Percentiles rank a stretch among this genome's conserved stretches.
These are phyloP conservation scores for Cydia amplana DNA, from an alignment of 1,140 invertebrate genomes.

Conservation along the genomic window DNA sequence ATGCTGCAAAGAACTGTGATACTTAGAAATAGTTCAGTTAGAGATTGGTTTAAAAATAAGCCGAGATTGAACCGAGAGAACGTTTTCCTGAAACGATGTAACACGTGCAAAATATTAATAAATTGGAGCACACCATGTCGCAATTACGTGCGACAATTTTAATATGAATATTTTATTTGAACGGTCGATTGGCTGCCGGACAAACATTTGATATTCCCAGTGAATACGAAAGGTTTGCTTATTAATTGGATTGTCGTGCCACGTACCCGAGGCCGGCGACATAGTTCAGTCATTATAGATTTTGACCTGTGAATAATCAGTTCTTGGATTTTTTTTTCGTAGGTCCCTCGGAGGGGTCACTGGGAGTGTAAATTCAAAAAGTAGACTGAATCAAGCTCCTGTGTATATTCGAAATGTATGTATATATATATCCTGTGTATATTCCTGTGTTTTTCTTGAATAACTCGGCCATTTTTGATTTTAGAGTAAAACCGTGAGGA, in stretches of 20 bases:
- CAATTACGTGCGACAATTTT: slow-evolving; percentile 56
- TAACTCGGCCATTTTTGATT: no score
- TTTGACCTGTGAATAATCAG: no score
- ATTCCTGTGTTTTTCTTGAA: no score
- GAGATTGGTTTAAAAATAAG: neutral
- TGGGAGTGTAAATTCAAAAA: no score
- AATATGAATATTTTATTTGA: slow-evolving; percentile 71
- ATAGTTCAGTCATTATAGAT: no score
- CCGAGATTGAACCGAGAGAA: neutral
- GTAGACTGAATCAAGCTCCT: no score
- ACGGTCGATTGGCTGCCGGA: slow-evolving; percentile 55
- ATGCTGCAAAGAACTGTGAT: neutral
- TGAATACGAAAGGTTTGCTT: slow-evolving; percentile 72
- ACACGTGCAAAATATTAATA: slow-evolving; percentile 36
- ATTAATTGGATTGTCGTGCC: slow-evolving; percentile 72
- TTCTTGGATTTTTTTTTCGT: no score
- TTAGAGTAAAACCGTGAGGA: no score
- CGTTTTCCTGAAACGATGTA: neutral
- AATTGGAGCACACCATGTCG: slow-evolving; percentile 38
- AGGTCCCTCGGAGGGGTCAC: no score
- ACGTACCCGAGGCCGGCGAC: slow-evolving; percentile 51
- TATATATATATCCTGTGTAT: no score
- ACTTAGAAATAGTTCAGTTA: neutral
- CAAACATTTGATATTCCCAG: slow-evolving; percentile 71
- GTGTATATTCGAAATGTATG: no score